These are phyloP conservation scores for Megaceryle torquata DNA, from an alignment of 2,113 vertebrate genomes.

Conservation along the genomic window DNA sequence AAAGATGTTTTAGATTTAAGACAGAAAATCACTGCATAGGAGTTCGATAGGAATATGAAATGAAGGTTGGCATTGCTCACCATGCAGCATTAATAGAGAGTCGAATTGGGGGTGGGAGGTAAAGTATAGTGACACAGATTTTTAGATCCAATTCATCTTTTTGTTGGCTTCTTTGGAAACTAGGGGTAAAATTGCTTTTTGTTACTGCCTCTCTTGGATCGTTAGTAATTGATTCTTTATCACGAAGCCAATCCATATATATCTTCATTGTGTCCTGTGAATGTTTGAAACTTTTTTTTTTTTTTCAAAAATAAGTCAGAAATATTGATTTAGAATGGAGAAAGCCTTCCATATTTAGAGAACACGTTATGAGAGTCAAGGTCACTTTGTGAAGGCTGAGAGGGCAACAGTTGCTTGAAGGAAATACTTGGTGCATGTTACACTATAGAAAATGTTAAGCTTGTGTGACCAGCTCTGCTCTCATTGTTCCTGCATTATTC, in stretches of 20 bases:
- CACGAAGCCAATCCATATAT: conserved; percentile 6
- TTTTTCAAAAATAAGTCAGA: background rate
- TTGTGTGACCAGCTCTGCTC: background rate
- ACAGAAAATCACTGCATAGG: background rate
- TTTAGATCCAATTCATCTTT: background rate
- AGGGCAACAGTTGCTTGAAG: background rate
- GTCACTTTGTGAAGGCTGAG: background rate
- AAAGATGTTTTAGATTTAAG: background rate
- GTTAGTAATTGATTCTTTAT: conserved; percentile 53
- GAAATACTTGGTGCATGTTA: background rate
- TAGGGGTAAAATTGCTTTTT: conserved; percentile 9
- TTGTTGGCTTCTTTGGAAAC: background rate
- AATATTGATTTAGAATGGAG: conserved; percentile 4
- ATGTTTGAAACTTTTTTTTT: background rate
- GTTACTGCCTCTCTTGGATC: conserved; percentile 8
- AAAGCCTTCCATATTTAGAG: background rate
- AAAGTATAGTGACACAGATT: background rate
- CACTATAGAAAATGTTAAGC: background rate
- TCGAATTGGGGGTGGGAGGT: background rate
- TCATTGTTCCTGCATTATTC: background rate
- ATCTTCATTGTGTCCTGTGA: background rate
- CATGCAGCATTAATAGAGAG: background rate
- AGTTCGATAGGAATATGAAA: background rate
- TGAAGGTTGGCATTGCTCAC: background rate
- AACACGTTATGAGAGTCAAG: background rate